Base-by-base conservation (phyloP, 2,113 vertebrate species). In the Tachycineta bicolor region DNA sequence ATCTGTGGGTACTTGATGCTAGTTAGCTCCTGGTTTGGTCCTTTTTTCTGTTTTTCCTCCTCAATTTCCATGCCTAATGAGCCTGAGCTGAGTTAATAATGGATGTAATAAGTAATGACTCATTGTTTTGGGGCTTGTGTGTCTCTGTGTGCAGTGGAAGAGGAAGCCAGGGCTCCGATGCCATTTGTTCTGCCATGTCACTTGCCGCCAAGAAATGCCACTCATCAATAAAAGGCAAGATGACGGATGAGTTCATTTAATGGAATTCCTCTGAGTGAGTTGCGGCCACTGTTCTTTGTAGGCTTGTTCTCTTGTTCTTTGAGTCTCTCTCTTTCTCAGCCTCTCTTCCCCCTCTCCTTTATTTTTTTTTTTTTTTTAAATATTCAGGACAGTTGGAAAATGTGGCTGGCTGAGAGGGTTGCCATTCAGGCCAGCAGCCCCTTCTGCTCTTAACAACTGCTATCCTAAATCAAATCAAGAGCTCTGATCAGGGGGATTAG, bases 21-120 rank as follows among this genome's bases (percentile, higher is more conserved):
- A 96, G 94, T 97, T 94, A 96, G 96, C 86, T 97, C 94, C 85
- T 79, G 39, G 6, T 49, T 91, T 68, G 37, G 15, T 52, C 20
- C 25, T 71, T 87, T 77, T 41, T 44, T 41, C 95, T 46, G 39
- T 53, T 82, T 82, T 89, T 82, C 94, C 91, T 97, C 97, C 97
- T 98, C 98, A 97, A 98, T 98, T 98, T 98, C 97, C 97, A 98
- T 98, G 97, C 97, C 96, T 98, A 98, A 98, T 98, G 98, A 98
- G 98, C 96, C 98, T 98, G 97, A 98, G 97, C 98, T 98, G 98
- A 98, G 98, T 98, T 98, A 98, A 98, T 98, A 98, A 98, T 97
- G 98, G 98, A 98, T 98, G 97, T 98, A 98, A 98, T 98, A 98
- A 98, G 98, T 98, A 98, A 98, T 98, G 98, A 98, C 98, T 98